Conservation (phyloP, 2,888 invertebrate species). For the Cheilosia vulpina region DNA sequence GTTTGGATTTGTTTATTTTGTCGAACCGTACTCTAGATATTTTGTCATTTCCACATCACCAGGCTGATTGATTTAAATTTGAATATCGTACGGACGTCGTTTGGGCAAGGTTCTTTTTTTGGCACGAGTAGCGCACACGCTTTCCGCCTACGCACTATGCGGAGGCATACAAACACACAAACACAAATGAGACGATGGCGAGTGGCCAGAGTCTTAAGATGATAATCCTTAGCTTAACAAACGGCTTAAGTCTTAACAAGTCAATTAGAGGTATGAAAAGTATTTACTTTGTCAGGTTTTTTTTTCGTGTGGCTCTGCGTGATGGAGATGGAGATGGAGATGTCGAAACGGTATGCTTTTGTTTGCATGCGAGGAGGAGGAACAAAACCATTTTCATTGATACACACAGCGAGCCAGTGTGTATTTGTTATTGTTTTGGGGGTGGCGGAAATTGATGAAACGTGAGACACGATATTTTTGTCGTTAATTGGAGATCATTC, state of each 20-base stretch:
- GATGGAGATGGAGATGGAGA: not conserved
- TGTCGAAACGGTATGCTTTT: constrained; percentile 55
- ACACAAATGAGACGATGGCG: constrained; percentile 3
- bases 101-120: constrained; percentile 16
- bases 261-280: constrained; percentile 63
- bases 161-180: constrained; percentile 3
- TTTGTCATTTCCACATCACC: constrained; percentile 42
- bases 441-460: constrained; percentile 66
- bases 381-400: constrained; percentile 3
- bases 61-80: constrained; percentile 59
- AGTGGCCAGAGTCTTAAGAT: constrained; percentile 54
- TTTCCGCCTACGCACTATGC: constrained; percentile 47
- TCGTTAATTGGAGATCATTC: constrained; percentile 66
- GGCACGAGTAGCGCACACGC: constrained; percentile 65
- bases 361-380: constrained; percentile 17
- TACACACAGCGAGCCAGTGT: not conserved
- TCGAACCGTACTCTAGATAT: constrained; percentile 37
- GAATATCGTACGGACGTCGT: constrained; percentile 7
- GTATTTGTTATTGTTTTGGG: constrained; percentile 53
- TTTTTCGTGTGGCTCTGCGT: not conserved
- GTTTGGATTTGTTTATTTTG: constrained; percentile 39
- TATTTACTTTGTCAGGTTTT: not conserved
- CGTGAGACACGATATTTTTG: constrained; percentile 64
- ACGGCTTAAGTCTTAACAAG: constrained; percentile 64
- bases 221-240: constrained; percentile 64